These are phyloP conservation scores for Vombatus ursinus DNA, from an alignment of 2,113 vertebrate genomes.

Conservation along the genomic window DNA sequence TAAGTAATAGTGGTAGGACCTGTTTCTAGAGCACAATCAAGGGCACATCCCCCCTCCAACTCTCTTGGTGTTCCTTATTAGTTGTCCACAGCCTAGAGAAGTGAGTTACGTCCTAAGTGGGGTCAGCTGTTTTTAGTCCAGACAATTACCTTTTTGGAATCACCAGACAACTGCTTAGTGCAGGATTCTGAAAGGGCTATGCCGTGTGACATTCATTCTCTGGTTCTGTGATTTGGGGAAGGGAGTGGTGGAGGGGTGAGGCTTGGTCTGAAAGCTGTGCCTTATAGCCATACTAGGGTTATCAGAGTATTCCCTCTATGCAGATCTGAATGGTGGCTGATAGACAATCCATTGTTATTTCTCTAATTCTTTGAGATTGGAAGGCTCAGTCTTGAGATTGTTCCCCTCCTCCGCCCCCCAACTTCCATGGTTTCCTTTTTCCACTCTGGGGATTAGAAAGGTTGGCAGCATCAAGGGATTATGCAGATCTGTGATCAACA, in stretches of 20 bases:
- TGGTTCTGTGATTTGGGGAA: neutral
- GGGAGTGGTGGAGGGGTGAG: neutral
- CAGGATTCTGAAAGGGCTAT: neutral
- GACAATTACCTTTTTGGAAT: neutral
- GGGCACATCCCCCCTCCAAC: neutral
- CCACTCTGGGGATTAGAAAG: neutral
- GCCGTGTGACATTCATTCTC: neutral
- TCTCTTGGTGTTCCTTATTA: neutral
- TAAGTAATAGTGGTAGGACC: neutral
- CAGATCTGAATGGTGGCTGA: neutral
- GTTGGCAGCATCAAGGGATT: conserved; percentile 26
- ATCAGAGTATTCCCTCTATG: neutral
- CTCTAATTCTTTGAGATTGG: neutral
- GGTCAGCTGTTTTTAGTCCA: no score
- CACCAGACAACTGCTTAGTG: neutral
- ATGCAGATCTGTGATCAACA: neutral
- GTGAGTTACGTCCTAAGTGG: neutral
- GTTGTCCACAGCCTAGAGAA: neutral
- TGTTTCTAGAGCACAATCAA: neutral
- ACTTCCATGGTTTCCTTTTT: neutral
- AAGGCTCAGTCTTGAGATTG: neutral
- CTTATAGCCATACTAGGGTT: neutral
- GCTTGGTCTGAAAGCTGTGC: neutral
- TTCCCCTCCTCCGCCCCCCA: neutral
- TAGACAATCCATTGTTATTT: neutral